Evolutionary conservation across 2,113 vertebrate genomes (phyloP), one percentile per base, ranked within the genome.

Genomic region (Condylura cristata): DNA sequence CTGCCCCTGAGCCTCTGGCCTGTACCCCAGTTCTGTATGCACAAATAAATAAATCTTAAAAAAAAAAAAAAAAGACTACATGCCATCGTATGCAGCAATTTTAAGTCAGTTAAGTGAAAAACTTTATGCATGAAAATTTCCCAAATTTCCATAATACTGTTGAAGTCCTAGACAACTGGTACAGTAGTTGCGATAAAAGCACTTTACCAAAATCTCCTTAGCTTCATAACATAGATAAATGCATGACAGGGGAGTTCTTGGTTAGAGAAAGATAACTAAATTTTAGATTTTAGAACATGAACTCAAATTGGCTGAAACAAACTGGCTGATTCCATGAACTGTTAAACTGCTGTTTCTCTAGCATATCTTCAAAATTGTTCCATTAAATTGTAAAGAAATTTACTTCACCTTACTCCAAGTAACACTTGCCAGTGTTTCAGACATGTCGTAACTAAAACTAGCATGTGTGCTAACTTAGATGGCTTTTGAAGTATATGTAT

Each of bases 61-160:
- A n/a, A n/a, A n/a, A n/a, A n/a, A n/a, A n/a, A n/a, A n/a, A n/a
- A n/a, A n/a, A n/a, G n/a, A n/a, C n/a, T n/a, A n/a, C 98, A 98
- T 99, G 98, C 98, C 98, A 98, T 98, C 99, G 99, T 99, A 99
- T 98, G 98, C 99, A 99, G 98, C 98, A 97, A 74, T 96, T 97
- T 96, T 85, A 94, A 98, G 97, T 97, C 97, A 96, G 91, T 95
- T 96, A 96, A 98, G 98, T 98, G 98, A 98, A 92, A 97, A 98
- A 98, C 72, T 86, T 98, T 97, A 87, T 98, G 98, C 98, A 98
- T 98, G 97, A 98, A 98, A 87, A 95, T 96, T 95, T 97, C 97
- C 96, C 98, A 98, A 96, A 97, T 96, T 98, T 98, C 96, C 93
- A 97, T 96, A 95, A 97, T 28, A 81, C 90, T 89, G 71, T 75